Evolutionary conservation across 2,797 vertebrate genomes (phyloP).

Genomic region (Acanthiza pusilla): DNA sequence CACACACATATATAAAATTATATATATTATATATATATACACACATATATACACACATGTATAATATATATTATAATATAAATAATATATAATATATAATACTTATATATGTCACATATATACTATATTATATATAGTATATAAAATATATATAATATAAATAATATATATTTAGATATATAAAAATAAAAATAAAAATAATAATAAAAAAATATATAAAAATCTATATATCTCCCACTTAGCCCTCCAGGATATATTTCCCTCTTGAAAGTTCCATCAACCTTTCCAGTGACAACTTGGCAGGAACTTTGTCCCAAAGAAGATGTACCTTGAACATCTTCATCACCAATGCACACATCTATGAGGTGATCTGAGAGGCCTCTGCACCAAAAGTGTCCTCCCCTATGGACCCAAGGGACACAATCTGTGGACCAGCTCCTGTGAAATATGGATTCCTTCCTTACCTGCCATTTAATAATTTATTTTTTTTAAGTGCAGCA

Average conservation of each 20-base stretch:
- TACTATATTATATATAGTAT: too few relatives aligned
- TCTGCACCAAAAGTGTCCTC: not conserved
- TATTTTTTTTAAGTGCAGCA: not conserved
- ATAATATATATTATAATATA: too few relatives aligned
- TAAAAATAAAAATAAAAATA: too few relatives aligned
- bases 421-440: not conserved
- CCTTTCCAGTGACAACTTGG: not conserved
- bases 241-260: not conserved
- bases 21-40: too few relatives aligned
- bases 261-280: not conserved
- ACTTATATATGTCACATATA: too few relatives aligned
- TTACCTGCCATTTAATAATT: not conserved
- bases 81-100: too few relatives aligned
- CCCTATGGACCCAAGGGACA: not conserved
- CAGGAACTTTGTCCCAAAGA: not conserved
- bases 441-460: not conserved
- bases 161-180: too few relatives aligned
- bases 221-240: too few relatives aligned
- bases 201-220: too few relatives aligned
- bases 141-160: too few relatives aligned
- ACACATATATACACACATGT: too few relatives aligned
- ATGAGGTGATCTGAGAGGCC: not conserved
- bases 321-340: not conserved
- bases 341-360: accelerated
- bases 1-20: too few relatives aligned